Base-by-base conservation (phyloP, 2,113 vertebrate genomes). In the Noturus placidus region DNA sequence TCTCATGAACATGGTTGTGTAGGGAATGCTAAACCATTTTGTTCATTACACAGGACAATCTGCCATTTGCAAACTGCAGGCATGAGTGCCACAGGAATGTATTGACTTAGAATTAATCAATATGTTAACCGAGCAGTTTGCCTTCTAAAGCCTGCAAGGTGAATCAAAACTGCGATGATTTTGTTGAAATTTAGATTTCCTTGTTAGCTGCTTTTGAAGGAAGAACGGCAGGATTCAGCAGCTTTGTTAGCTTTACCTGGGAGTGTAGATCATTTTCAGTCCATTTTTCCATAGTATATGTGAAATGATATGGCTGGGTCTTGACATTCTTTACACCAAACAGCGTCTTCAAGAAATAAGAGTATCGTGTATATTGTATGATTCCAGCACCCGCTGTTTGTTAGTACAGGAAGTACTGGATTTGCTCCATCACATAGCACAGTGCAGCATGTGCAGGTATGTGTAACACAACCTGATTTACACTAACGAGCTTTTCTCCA, bases 61-160 rank as follows among this genome's bases (percentile, higher is more conserved):
- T 82, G 35, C 33, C 57, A 82, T 22, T 30, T 50, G 42, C 61
- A 67, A 83, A 30, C 61, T n/a, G 14, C 57, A 83, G 52, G 82
- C 42, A 67, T 83, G 82, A 50, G 38, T 50, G 46, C 82, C 67
- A 65, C 61, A 61, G 56, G 79, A 82, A 42, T 42, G 33, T 61
- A 61, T 82, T 61, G 79, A 61, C 35, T 61, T 5, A 52, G 38
- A 50, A 67, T 13, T 52, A 52, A 5, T 83, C 82, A 20, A 83
- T 83, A 83, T 52, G 61, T 30, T 67, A 67, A 83, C 27, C 52
- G 61, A 67, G 82, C 22, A 11, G 82, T 83, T 83, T 83, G 82
- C 61, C 82, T 61, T 83, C 38, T 83, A 83, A 83, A 83, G 33
- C 61, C 42, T 67, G 27, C 82, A 83, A 83, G 82, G 61, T 83